Evolutionary conservation across 2,888 invertebrate genomes (phyloP), one percentile per base, ranked within the genome.

Genomic region (Melangyna quadrimaculata): DNA sequence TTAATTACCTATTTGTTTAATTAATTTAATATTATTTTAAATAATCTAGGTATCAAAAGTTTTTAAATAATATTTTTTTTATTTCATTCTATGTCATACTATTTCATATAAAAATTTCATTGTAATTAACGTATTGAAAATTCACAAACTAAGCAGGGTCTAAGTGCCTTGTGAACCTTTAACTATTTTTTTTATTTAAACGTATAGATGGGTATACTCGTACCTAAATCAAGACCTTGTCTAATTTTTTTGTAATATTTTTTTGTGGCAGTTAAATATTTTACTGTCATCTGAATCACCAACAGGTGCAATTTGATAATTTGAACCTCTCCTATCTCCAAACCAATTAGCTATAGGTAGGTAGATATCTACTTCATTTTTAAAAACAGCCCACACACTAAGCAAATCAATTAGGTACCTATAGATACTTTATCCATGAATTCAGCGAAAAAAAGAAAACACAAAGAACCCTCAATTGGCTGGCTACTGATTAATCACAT

Each of bases 401-500:
- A 32, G 48, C 14, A 55, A 59, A 40, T 65, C 65, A 65, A 65
- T 45, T 65, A 65, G 29, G 14, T 29, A 9, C 10, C 9, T 17
- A 32, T 10, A 14, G 2, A 17, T 17, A 3, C 8, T 0, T 4
- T 3, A 17, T 37, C 12, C 19, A 14, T 59, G 10, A 1, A 3
- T 5, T 32, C 0, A 32, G 8, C 9, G 2, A 12, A 3, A 32
- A 35, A 19, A 61, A 45, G 27, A 43, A 40, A 14, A 24, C 7
- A 67, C 45, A 22, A 57, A 37, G 55, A 43, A 70, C 24, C 53
- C 17, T 10, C 17, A 35, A 69, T 63, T 75, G 69, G 69, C 69
- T 75, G 69, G 69, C 69, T 72, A 32, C 72, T 72, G 82, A 82
- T 82, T 78, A 82, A 81, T 71, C 65, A 81, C 24, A 48, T 67